Evolutionary conservation across 2,888 invertebrate genomes (phyloP).

Genomic region (Rotaria macrura): DNA sequence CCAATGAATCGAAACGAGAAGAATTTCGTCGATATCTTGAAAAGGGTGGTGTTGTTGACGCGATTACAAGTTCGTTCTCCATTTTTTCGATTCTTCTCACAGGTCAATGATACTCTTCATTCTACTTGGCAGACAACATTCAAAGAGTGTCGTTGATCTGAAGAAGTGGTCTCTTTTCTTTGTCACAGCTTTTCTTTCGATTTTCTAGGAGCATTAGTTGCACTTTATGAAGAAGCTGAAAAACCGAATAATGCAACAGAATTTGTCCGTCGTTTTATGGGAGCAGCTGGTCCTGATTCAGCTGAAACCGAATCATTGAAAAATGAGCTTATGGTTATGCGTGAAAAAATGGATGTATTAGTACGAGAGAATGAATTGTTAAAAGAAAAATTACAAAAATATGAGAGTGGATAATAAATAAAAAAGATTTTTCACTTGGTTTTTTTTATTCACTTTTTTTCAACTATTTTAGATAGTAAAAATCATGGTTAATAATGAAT

Average conservation of each 20-base stretch:
- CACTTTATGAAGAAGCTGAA: constrained; percentile 73
- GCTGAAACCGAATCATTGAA: constrained; percentile 46
- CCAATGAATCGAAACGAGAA: constrained; percentile 67
- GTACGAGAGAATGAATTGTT: constrained; percentile 29
- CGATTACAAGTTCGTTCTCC: constrained; percentile 55
- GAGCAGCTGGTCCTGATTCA: not conserved
- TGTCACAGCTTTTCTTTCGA: not conserved
- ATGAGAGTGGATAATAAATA: constrained; percentile 23
- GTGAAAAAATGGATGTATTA: constrained; percentile 37
- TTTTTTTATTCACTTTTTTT: not conserved
- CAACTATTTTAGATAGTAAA: not conserved
- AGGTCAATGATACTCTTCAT: too few relatives aligned
- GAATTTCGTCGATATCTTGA: constrained; percentile 78
- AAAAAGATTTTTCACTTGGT: not conserved
- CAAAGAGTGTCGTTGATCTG: too few relatives aligned
- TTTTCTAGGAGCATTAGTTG: constrained; percentile 60
- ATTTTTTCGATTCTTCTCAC: too few relatives aligned
- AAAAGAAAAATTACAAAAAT: constrained; percentile 30
- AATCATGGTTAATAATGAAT: not conserved
- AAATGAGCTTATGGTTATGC: constrained; percentile 46
- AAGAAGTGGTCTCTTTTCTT: too few relatives aligned
- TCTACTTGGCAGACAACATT: too few relatives aligned
- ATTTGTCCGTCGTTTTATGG: constrained; percentile 40
- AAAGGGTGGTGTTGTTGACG: constrained; percentile 75
- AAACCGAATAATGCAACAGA: constrained; percentile 73